phyloP scores from a whole-genome alignment of 1,140 invertebrate species.

The Sarcophaga peregrina region DNA sequence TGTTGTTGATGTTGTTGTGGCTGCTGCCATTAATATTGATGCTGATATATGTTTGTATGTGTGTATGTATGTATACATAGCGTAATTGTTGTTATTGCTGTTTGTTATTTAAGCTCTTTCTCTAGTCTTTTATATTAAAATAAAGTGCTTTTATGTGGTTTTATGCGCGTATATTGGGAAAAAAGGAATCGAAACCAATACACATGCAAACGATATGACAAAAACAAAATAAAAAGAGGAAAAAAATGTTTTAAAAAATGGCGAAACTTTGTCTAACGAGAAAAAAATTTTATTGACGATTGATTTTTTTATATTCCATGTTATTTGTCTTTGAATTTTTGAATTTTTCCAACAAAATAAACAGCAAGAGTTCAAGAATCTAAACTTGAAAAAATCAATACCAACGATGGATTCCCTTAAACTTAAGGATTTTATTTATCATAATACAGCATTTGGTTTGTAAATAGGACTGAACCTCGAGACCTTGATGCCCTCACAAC shows the following conservation, averaged over 20 bases:
- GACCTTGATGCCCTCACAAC: too few relatives aligned
- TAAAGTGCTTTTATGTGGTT: constrained; percentile 23
- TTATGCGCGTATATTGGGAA: background rate
- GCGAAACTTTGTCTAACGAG: background rate
- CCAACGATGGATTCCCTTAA: too few relatives aligned
- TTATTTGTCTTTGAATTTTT: background rate
- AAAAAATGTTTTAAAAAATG: background rate
- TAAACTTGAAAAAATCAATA: too few relatives aligned
- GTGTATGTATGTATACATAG: too few relatives aligned
- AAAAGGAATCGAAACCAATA: too few relatives aligned
- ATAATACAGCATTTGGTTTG: too few relatives aligned
- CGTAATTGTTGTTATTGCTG: background rate
- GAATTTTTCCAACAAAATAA: background rate
- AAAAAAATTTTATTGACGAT: background rate
- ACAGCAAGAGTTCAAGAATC: background rate
- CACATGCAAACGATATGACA: too few relatives aligned
- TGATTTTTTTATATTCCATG: background rate
- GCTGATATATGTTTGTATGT: too few relatives aligned
- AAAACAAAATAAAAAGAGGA: too few relatives aligned
- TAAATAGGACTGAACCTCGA: too few relatives aligned
- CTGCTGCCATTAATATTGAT: too few relatives aligned
- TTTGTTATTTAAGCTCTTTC: background rate
- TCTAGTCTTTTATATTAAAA: background rate
- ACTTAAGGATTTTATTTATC: too few relatives aligned
- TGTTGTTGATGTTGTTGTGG: background rate